phyloP scores from a whole-genome alignment of 2,113 vertebrate genomes.

The Mystacornis crossleyi region DNA sequence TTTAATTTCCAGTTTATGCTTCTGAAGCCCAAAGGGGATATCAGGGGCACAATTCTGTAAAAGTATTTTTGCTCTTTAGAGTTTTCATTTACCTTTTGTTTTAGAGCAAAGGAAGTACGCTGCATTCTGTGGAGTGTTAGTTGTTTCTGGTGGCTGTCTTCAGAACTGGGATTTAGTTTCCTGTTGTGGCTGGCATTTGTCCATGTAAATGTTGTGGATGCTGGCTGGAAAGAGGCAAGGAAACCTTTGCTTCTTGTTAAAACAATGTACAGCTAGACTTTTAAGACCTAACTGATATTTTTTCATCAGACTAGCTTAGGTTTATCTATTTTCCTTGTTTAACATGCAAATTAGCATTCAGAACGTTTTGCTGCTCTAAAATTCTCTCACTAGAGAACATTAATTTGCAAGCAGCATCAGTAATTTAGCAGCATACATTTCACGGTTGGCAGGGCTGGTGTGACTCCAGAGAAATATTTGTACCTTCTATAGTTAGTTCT shows the following conservation, averaged over 20 bases:
- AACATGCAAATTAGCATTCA: conserved; percentile 3
- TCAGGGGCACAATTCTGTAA: not conserved
- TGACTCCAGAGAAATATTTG: conserved; percentile 68
- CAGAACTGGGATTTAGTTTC: not conserved
- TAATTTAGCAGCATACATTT: conserved; percentile 61
- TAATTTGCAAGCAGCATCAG: conserved; percentile 64
- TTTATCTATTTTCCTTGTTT: conserved; percentile 27
- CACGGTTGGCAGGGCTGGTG: conserved; percentile 56
- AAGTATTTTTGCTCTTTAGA: not conserved
- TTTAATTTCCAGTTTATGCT: not conserved
- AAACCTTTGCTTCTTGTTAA: not conserved
- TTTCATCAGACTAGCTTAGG: not conserved
- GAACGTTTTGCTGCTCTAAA: conserved; percentile 44
- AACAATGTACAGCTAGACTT: not conserved
- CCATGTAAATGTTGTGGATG: not conserved
- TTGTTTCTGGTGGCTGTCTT: not conserved
- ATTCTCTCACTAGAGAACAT: conserved; percentile 46
- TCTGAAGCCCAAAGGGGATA: not conserved
- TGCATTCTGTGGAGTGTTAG: not conserved
- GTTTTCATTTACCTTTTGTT: not conserved
- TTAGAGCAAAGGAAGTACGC: not conserved
- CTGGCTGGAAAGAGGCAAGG: not conserved
- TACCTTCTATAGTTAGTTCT: conserved; percentile 55
- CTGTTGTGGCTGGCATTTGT: not conserved
- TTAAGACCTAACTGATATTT: not conserved